These are phyloP conservation scores for Hyperoplus lanceolatus DNA, from an alignment of 2,797 vertebrate species.

Conservation along the genomic window DNA sequence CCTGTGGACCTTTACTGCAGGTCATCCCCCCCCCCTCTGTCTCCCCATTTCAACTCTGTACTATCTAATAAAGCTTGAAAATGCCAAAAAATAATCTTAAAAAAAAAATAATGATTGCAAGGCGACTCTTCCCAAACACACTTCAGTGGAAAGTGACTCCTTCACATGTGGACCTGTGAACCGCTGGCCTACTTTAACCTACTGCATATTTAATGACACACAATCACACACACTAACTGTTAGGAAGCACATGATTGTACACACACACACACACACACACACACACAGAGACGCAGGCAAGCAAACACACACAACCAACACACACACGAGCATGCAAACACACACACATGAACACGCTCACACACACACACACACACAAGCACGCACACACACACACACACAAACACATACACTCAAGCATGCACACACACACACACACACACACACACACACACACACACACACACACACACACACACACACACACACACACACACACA, in stretches of 20 bases:
- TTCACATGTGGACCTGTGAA: conserved; percentile 47
- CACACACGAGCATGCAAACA: background rate
- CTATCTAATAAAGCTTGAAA: no score
- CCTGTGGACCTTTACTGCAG: no score
- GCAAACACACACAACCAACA: no score
- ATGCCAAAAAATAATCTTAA: no score
- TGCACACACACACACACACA: conserved; percentile 11
- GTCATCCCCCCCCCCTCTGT: no score
- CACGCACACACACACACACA: conserved; percentile 16
- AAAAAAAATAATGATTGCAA: no score
- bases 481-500: conserved; percentile 20
- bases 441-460: background rate
- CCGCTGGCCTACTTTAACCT: conserved; percentile 73
- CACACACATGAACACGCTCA: background rate
- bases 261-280: background rate
- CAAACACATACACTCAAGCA: no score
- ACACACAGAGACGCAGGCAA: background rate
- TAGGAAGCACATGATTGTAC: conserved; percentile 4
- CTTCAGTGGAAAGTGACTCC: conserved; percentile 5
- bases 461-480: background rate
- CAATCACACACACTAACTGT: background rate
- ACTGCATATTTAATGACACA: conserved; percentile 24
- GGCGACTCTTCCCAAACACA: background rate
- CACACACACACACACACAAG: conserved; percentile 33
- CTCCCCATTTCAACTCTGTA: no score